A percentile compares a stretch with the other conserved stretches of the same genome.
Conservation (phyloP, 2,113 vertebrate genomes). For the Orcinus orca region DNA sequence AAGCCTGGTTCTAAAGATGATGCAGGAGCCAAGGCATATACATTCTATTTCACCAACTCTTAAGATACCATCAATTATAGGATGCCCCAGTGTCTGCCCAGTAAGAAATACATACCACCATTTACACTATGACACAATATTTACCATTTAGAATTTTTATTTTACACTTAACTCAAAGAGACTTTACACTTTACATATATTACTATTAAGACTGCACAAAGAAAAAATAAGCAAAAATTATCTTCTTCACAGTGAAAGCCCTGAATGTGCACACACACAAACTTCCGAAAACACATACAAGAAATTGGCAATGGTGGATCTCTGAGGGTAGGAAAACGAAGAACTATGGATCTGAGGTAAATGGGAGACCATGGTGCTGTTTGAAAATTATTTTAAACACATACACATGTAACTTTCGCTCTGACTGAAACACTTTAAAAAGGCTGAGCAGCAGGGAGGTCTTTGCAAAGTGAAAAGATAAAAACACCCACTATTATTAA, state of each 20-base stretch:
- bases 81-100: background rate
- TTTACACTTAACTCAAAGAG: constrained; percentile 1
- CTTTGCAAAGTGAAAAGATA: background rate
- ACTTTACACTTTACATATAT: background rate
- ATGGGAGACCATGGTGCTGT: background rate
- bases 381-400: background rate
- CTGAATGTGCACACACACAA: background rate
- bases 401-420: background rate
- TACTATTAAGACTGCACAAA: background rate
- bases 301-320: background rate
- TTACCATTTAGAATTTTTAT: constrained; percentile 13
- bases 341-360: background rate
- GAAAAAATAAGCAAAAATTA: background rate
- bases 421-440: background rate
- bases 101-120: background rate
- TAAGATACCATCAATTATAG: background rate
- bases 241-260: background rate
- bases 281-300: background rate
- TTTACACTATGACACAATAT: background rate
- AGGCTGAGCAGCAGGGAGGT: background rate
- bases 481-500: background rate
- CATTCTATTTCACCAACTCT: background rate
- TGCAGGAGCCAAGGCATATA: background rate
- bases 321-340: background rate
- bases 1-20: background rate